Evolutionary conservation across 2,113 vertebrate species (phyloP).

Genomic region (Ciconia maguari): DNA sequence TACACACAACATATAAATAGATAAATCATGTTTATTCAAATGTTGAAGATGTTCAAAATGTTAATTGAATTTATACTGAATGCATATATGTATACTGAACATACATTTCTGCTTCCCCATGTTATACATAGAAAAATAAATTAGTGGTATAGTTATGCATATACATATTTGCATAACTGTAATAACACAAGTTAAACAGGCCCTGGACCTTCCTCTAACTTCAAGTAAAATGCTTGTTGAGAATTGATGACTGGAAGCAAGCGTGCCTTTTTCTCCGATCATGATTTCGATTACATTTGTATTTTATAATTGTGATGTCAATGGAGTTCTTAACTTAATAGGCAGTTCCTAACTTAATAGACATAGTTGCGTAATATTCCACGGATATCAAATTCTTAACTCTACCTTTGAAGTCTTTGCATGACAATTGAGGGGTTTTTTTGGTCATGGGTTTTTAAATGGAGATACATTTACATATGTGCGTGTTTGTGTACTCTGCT

Average conservation of each 20-base stretch:
- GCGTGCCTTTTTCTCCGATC: conserved; percentile 24
- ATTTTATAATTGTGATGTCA: conserved; percentile 6
- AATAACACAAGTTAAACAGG: not conserved
- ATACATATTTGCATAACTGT: not conserved
- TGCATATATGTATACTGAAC: not conserved
- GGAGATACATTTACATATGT: conserved; percentile 1
- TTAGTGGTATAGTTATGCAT: not conserved
- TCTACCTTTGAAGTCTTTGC: not conserved
- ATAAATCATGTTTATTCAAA: not conserved
- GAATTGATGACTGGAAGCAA: not conserved
- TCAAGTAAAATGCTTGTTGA: conserved; percentile 14
- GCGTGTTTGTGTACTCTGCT: not conserved
- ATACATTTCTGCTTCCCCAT: not conserved
- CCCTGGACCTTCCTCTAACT: not conserved
- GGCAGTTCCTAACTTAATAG: not conserved
- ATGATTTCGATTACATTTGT: conserved; percentile 44
- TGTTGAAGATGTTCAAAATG: not conserved
- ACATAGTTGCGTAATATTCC: not conserved
- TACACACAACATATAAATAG: not conserved
- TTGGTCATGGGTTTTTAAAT: conserved; percentile 29
- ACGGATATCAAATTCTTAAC: not conserved
- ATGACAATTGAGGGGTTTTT: not conserved
- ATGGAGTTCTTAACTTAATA: not conserved
- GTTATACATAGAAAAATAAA: not conserved
- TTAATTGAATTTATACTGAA: not conserved